Evolutionary conservation across 2,797 vertebrate species (phyloP).

Genomic region (Clamator glandarius): DNA sequence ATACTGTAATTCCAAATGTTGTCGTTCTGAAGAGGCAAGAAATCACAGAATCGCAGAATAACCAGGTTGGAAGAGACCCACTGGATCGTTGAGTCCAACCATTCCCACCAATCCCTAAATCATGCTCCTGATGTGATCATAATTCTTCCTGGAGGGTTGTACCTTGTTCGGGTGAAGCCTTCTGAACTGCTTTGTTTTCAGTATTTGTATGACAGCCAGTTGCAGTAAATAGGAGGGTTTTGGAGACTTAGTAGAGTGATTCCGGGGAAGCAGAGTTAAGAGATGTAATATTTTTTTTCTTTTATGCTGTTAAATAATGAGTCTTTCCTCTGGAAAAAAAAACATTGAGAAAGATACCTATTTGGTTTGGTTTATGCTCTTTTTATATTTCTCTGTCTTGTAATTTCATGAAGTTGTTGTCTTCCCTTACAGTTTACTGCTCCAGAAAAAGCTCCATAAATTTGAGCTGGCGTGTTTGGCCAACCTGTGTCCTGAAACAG

Average conservation of each 20-base stretch:
- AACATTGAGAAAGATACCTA: neutral
- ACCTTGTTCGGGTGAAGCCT: neutral
- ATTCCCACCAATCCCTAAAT: no score
- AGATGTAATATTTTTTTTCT: neutral
- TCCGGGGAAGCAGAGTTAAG: neutral
- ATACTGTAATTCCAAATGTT: neutral
- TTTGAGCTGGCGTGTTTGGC: conserved; percentile 96
- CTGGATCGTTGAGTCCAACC: no score
- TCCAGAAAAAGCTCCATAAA: conserved; percentile 98
- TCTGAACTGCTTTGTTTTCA: neutral
- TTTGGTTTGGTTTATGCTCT: neutral
- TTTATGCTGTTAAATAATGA: neutral
- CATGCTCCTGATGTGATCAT: no score
- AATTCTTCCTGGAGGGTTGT: neutral
- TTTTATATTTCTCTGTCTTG: neutral
- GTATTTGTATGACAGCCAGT: neutral
- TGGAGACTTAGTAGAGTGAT: neutral
- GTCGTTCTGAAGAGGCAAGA: neutral
- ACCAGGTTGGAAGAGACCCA: no score
- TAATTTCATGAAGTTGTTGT: neutral
- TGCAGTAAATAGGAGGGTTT: neutral
- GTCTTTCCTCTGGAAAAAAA: neutral
- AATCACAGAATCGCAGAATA: no score
- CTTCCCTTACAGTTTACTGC: conserved; percentile 83
- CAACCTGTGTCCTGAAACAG: conserved; percentile 95